phyloP scores from a whole-genome alignment of 2,888 invertebrate species.

The Mesoligia furuncula region DNA sequence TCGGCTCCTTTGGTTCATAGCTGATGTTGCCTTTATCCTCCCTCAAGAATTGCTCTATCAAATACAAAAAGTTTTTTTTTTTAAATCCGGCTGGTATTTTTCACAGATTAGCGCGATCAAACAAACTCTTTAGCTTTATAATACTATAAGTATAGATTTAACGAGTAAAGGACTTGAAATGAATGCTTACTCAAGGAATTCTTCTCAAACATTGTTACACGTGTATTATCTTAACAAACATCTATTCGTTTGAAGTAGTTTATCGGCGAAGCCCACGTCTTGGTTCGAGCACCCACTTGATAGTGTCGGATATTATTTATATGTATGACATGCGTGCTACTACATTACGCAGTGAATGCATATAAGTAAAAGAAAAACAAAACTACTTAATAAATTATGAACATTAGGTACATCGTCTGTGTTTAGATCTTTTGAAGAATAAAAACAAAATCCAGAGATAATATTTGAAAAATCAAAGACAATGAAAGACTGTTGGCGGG shows the following conservation, averaged over 20 bases:
- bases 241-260: conserved; percentile 48
- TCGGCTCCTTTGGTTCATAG: not conserved
- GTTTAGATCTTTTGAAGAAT: not conserved
- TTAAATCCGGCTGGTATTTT: not conserved
- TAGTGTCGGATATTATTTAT: conserved; percentile 6
- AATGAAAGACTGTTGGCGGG: conserved; percentile 18
- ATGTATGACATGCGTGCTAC: conserved; percentile 11
- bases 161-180: not conserved
- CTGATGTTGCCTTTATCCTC: not conserved
- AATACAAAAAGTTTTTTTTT: not conserved
- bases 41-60: not conserved
- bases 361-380: not conserved
- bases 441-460: conserved; percentile 1
- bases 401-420: too few relatives aligned
- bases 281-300: conserved; percentile 37
- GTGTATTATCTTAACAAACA: conserved; percentile 47
- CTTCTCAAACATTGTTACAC: conserved; percentile 24
- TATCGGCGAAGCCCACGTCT: conserved; percentile 21
- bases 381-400: not conserved
- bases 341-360: conserved; percentile 22
- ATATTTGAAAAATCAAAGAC: not conserved
- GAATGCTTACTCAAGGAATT: conserved; percentile 13
- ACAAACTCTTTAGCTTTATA: not conserved
- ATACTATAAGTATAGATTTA: not conserved
- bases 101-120: not conserved